Conservation (phyloP, 2,113 vertebrate genomes). For the Sander vitreus region DNA sequence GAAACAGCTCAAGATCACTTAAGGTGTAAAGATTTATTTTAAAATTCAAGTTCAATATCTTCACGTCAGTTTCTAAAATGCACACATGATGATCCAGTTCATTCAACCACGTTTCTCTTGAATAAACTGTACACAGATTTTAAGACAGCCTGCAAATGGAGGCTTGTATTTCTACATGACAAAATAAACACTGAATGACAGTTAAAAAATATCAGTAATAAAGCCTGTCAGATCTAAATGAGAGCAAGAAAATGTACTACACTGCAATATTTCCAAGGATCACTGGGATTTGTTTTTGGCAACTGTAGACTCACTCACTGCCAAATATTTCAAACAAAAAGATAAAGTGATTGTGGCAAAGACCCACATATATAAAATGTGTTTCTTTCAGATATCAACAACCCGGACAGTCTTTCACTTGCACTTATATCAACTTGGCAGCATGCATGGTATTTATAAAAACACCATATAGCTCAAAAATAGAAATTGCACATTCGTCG, state of each 20-base stretch:
- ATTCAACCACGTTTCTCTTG: constrained; percentile 4
- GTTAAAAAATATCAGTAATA: constrained; percentile 1
- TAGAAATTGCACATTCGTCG: constrained; percentile 82
- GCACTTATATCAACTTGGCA: constrained; percentile 64
- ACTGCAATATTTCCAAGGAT: constrained; percentile 28
- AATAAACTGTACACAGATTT: constrained; percentile 12
- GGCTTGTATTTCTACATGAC: not conserved
- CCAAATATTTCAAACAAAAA: constrained; percentile 52
- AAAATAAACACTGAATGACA: constrained; percentile 28
- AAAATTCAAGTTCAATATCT: constrained; percentile 65
- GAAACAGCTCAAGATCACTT: constrained; percentile 37
- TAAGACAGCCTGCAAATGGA: constrained; percentile 21
- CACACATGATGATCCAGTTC: constrained; percentile 28
- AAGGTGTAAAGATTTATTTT: constrained; percentile 63
- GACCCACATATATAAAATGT: constrained; percentile 49
- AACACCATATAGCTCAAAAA: constrained; percentile 78
- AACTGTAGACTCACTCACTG: constrained; percentile 40
- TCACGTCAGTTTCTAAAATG: constrained; percentile 56
- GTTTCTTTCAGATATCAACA: constrained; percentile 62
- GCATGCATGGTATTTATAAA: constrained; percentile 81
- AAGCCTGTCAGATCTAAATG: constrained; percentile 25
- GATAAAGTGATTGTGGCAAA: constrained; percentile 45
- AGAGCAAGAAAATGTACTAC: constrained; percentile 34
- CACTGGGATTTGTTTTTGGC: constrained; percentile 32
- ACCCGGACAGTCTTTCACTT: constrained; percentile 65